Conservation (phyloP, 2,113 vertebrate species). For the Dinomys branickii region DNA sequence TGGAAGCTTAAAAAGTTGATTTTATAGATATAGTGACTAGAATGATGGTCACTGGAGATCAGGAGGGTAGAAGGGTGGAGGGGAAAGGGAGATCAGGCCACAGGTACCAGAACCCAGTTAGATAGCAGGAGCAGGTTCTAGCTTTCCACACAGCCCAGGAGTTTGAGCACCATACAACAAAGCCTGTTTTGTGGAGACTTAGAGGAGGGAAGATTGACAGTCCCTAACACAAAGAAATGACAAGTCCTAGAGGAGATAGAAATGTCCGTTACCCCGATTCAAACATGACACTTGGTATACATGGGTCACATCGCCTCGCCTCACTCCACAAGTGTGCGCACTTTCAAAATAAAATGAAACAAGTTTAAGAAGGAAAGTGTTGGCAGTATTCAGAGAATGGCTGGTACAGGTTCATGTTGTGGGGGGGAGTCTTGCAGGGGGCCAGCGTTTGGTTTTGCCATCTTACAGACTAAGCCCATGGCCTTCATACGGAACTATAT, state of each 20-base stretch:
- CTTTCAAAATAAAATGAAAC: background rate
- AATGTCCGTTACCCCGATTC: background rate
- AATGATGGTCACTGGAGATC: background rate
- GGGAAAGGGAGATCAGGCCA: background rate
- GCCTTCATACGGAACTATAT: background rate
- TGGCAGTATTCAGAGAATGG: background rate
- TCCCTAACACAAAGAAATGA: background rate
- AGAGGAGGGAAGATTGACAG: background rate
- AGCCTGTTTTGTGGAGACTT: background rate
- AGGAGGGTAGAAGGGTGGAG: background rate
- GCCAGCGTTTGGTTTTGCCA: background rate
- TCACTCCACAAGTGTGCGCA: too few relatives aligned
- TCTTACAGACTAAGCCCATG: background rate
- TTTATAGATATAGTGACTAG: background rate
- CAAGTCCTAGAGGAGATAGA: background rate
- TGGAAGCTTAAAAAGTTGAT: background rate
- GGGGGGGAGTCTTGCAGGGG: background rate
- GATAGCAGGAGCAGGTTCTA: background rate
- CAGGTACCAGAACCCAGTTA: background rate
- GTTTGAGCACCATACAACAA: fast-evolving
- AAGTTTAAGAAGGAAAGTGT: background rate
- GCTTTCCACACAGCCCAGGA: too few relatives aligned
- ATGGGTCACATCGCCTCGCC: background rate
- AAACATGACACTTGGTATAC: background rate
- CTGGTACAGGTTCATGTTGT: background rate